Conservation (phyloP, 1,140 invertebrate species). For the Cydia pomonella region DNA sequence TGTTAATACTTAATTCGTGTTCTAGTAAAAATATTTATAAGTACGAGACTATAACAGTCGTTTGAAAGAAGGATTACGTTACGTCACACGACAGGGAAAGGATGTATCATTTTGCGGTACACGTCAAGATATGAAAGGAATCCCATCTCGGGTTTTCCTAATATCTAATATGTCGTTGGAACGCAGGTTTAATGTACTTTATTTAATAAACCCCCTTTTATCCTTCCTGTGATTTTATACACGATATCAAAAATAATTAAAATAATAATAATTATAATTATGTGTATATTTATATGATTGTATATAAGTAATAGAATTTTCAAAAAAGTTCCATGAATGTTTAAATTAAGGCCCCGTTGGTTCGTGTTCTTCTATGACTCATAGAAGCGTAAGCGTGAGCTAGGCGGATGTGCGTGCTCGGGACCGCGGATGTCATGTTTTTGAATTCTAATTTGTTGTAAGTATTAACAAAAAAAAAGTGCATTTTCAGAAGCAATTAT, state of each 20-base stretch:
- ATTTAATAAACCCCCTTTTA: slow-evolving; percentile 8
- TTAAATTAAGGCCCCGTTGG: too few relatives aligned
- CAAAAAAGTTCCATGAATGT: too few relatives aligned
- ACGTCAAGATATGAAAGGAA: background rate
- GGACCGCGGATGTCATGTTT: too few relatives aligned
- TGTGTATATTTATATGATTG: background rate
- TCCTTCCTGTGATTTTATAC: background rate
- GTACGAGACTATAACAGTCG: background rate
- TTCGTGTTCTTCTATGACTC: too few relatives aligned
- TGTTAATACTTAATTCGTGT: background rate
- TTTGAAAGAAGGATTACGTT: slow-evolving; percentile 13
- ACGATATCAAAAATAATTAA: background rate
- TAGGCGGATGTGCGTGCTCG: too few relatives aligned
- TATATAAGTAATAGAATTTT: background rate
- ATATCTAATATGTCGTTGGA: background rate
- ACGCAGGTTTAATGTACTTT: slow-evolving; percentile 3
- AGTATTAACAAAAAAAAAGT: too few relatives aligned
- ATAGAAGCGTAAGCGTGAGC: too few relatives aligned
- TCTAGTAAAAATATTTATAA: background rate
- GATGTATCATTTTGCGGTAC: slow-evolving; percentile 20
- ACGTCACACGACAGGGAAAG: background rate
- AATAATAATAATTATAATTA: background rate
- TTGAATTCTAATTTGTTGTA: too few relatives aligned
- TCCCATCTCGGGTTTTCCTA: background rate
- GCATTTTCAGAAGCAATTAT: too few relatives aligned